These are phyloP conservation scores for Habroteleia sp. DNA, from an alignment of 2,888 invertebrate species.

Conservation along the genomic window DNA sequence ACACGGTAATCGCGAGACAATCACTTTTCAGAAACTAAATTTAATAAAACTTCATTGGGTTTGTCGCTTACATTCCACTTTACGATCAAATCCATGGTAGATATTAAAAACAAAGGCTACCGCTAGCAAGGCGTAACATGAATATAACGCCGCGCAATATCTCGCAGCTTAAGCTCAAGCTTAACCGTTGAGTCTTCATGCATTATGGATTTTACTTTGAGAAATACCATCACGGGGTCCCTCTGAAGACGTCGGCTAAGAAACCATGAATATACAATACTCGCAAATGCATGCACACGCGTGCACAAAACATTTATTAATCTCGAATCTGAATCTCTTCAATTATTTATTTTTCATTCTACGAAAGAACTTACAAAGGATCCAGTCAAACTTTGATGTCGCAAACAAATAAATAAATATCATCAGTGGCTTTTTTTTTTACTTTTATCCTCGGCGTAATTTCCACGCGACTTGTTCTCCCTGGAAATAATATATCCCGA, in stretches of 20 bases:
- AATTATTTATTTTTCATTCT: constrained; percentile 37
- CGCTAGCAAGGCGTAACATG: constrained; percentile 78
- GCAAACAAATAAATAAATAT: constrained; percentile 21
- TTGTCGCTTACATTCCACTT: constrained; percentile 55
- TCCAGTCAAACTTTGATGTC: constrained; percentile 12
- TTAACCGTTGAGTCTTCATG: constrained; percentile 78
- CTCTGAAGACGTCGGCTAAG: constrained; percentile 71
- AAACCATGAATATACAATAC: constrained; percentile 81
- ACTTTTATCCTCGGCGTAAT: constrained; percentile 17
- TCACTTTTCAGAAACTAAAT: constrained; percentile 22
- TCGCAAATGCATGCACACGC: constrained; percentile 74
- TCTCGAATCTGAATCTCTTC: constrained; percentile 27
- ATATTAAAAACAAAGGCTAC: constrained; percentile 79
- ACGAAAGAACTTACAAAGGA: constrained; percentile 5
- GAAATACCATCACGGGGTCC: constrained; percentile 67
- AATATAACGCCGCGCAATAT: constrained; percentile 80
- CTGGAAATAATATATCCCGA: constrained; percentile 46
- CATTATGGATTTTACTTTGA: constrained; percentile 80
- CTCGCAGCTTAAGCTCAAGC: constrained; percentile 76
- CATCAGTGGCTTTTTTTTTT: constrained; percentile 12
- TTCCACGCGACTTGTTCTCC: constrained; percentile 45
- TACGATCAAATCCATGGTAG: constrained; percentile 68
- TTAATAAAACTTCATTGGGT: constrained; percentile 56
- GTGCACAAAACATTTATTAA: constrained; percentile 48
- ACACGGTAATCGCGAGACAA: constrained; percentile 12